phyloP scores from a whole-genome alignment of 92 coral and sea anemone species.

The Zoanthus sansibaricus region DNA sequence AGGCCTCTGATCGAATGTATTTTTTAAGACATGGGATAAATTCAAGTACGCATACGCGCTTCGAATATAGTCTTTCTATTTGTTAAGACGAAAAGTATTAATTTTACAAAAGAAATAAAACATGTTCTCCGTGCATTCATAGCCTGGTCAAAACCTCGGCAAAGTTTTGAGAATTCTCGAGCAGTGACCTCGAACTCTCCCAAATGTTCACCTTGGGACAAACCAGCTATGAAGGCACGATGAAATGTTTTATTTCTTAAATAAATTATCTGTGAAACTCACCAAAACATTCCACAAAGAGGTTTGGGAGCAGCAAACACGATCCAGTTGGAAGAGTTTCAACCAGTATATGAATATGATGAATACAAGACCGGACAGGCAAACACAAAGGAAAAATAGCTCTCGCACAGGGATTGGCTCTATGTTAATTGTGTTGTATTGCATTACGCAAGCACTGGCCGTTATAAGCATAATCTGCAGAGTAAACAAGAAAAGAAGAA shows the following conservation, averaged over 20 bases:
- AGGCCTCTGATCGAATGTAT: no score
- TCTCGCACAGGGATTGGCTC: conserved; percentile 17
- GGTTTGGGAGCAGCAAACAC: neutral
- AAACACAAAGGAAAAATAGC: conserved; percentile 23
- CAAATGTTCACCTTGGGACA: no score
- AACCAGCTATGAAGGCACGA: neutral
- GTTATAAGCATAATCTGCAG: conserved; percentile 20
- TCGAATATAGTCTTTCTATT: no score
- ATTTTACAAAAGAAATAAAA: no score
- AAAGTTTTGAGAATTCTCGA: no score
- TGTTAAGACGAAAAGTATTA: no score
- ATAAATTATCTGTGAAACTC: neutral
- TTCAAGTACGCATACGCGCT: no score
- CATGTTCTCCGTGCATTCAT: no score
- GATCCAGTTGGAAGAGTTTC: conserved; percentile 17
- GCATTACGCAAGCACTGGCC: neutral
- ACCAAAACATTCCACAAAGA: conserved; percentile 22
- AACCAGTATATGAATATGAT: conserved; percentile 31
- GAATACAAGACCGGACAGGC: conserved; percentile 1
- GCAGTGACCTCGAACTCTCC: no score
- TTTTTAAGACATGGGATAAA: no score
- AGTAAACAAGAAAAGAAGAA: neutral
- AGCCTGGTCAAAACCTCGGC: no score
- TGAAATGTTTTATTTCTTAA: neutral
- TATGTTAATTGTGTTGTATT: conserved; percentile 13